phyloP scores from a whole-genome alignment of 2,888 invertebrate species.

The Corythucha ciliata region DNA sequence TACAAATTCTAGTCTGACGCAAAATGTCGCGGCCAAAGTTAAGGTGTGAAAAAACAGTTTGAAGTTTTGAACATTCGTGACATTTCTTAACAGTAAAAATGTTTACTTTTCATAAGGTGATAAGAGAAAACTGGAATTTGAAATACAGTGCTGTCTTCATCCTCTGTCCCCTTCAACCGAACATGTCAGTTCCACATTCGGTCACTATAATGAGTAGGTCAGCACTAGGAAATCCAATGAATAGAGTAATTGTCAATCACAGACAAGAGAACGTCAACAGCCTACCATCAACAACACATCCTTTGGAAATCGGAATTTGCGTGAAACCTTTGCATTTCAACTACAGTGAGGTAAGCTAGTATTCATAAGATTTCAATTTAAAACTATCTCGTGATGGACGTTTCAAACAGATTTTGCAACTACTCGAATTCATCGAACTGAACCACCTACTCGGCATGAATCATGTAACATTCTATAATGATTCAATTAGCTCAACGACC shows the following conservation, averaged over 20 bases:
- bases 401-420: conserved; percentile 65
- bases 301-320: conserved; percentile 59
- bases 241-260: conserved; percentile 55
- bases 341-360: conserved; percentile 57
- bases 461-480: conserved; percentile 86
- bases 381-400: no score
- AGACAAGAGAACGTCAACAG: conserved; percentile 36
- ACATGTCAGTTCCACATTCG: conserved; percentile 53
- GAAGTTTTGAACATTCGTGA: background rate
- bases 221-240: conserved; percentile 55
- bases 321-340: conserved; percentile 86
- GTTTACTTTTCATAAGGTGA: conserved; percentile 49
- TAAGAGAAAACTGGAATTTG: conserved; percentile 87
- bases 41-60: conserved; percentile 46
- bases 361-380: conserved; percentile 3
- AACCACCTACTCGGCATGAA: conserved; percentile 72
- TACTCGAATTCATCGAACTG: conserved; percentile 82
- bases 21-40: conserved; percentile 34
- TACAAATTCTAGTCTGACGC: conserved; percentile 27
- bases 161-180: conserved; percentile 62
- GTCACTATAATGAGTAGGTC: conserved; percentile 59
- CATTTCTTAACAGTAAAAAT: no score
- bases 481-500: conserved; percentile 70
- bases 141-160: conserved; percentile 87
- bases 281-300: conserved; percentile 38